Evolutionary conservation across 2,113 vertebrate genomes (phyloP), one percentile per base, ranked within the genome.

Genomic region (Oreochromis niloticus): DNA sequence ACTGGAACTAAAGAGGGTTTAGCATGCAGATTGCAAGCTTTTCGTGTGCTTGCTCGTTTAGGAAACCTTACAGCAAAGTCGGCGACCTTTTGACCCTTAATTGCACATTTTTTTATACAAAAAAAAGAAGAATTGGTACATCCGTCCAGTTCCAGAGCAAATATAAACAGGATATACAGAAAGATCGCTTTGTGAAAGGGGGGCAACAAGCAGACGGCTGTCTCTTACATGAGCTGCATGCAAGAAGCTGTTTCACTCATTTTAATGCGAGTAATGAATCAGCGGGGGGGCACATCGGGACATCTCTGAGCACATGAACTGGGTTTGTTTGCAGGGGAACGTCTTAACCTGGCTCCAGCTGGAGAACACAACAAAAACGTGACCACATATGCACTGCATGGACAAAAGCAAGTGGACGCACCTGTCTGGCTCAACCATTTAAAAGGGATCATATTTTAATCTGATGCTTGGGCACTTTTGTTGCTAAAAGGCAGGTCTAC

Each of bases 11-110:
- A 27, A 85, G 54, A 88, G 85, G 85, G 59, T 36, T 82, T 59
- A 84, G 91, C 96, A 96, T 96, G 96, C 96, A 95, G 91, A 78
- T 90, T 84, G 94, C 92, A 85, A 88, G 87, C 88, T 7, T 78
- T 50, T 50, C 17, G 1, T 79, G 59, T 81, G 83, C 84, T 71
- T 81, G 73, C 75, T 82, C 68, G 46, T 82, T 85, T 30, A 50
- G 71, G 27, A 12, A 75, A 78, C 71, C 43, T 75, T 50, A 50
- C 24, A 50, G 71, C 41, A 73, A 73, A 30, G 22, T 11, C 5
- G 24, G 14, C 4, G 9, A 30, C 66, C 22, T 32, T 56, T n/a
- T 7, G 16, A 78, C 71, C 73, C 56, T 86, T 85, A 50, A 66
- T 71, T 24, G 36, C 39, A 46, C 22, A 73, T 73, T 71, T 71